Conservation (phyloP, 2,797 vertebrate species). For the Xyrichtys novacula region DNA sequence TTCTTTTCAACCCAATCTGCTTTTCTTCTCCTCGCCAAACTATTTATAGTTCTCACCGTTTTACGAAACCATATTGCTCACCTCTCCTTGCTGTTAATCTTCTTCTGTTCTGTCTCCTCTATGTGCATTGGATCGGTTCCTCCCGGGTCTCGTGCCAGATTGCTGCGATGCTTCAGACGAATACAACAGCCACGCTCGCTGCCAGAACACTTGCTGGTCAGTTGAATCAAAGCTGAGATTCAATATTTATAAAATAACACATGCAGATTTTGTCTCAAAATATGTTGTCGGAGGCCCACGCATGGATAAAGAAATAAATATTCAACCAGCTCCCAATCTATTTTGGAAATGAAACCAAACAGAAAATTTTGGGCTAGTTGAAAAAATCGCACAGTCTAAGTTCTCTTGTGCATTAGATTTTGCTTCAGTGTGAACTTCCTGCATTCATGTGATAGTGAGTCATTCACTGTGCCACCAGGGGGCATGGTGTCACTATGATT, state of each 20-base stretch:
- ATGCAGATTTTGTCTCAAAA: conserved; percentile 38
- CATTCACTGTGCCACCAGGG: conserved; percentile 76
- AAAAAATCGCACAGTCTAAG: neutral
- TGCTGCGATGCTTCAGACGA: conserved; percentile 85
- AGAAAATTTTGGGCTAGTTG: neutral
- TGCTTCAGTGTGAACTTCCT: conserved; percentile 9
- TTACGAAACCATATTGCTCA: conserved; percentile 11
- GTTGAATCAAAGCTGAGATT: conserved; percentile 60
- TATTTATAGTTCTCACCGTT: neutral
- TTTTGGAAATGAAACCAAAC: neutral
- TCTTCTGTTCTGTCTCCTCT: conserved; percentile 38
- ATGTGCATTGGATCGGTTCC: conserved; percentile 43
- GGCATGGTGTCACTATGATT: conserved; percentile 74
- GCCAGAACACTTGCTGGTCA: conserved; percentile 85
- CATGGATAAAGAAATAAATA: conserved; percentile 16
- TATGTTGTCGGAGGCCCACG: conserved; percentile 5
- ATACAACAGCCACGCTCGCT: conserved; percentile 78
- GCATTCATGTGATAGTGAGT: conserved; percentile 31
- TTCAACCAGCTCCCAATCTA: neutral
- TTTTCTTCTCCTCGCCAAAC: neutral
- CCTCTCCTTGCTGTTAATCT: conserved; percentile 29
- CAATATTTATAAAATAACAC: conserved; percentile 57
- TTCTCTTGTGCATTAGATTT: conserved; percentile 1
- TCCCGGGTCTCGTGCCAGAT: conserved; percentile 69
- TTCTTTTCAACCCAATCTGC: neutral